Base-by-base conservation (phyloP, 2,113 vertebrate species). In the Pseudonaja textilis region DNA sequence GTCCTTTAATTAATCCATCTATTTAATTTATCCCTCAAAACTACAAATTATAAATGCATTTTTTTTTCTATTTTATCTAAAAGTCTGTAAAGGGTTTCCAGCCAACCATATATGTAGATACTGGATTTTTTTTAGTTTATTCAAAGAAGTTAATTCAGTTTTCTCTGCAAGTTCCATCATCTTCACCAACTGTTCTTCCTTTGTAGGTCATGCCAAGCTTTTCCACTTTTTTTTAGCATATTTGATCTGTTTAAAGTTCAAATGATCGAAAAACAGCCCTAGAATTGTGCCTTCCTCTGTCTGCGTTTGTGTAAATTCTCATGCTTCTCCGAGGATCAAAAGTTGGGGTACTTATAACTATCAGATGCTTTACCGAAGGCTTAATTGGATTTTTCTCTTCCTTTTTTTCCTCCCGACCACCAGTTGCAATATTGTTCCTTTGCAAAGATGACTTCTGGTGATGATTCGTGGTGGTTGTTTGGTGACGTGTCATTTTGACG, bases 361-460 rank as follows among this genome's bases (percentile, higher is more conserved):
- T 74, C 5, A 3, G 69, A 52, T 18, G 52, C 3, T 56, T 56
- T 55, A 10, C 18, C 20, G 11, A 45, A 4, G 16, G 16, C 7
- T 47, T 69, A 34, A 92, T 42, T 6, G 20, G n/a, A 5, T 20
- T 74, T 92, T 64, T 2, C 8, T 95, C 59, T 42, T 91, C 1
- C 22, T 1, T 3, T 57, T 45, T 64, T 74, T 92, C 88, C 94
- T 54, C 90, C 93, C 90, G 93, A 95, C 12, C 96, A 94, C 56
- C 56, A 98, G 98, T 85, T 98, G 98, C 95, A 98, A 98, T 89
- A 98, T 98, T 85, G 42, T 98, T 85, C 98, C 98, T 91, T 95
- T 98, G 93, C 97, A 98, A 45, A 98, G 98, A 97, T 98, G 97
- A 98, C 88, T 50, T 90, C 52, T 86, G 87, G 64, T 90, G 91